These are phyloP conservation scores for Cyprinodon variegatus DNA, from an alignment of 2,113 vertebrate species.

Conservation along the genomic window DNA sequence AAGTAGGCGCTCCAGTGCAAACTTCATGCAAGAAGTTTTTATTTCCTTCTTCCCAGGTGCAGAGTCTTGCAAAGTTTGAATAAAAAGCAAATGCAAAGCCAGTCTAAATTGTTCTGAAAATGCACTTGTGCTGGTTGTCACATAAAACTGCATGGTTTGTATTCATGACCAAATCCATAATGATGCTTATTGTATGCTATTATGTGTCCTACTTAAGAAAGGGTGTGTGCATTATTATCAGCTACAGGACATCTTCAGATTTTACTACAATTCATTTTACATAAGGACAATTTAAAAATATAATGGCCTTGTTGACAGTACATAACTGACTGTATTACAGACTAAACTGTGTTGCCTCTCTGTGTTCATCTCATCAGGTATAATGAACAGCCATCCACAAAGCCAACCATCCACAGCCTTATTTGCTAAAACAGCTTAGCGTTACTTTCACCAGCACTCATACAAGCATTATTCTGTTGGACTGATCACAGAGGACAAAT, in stretches of 20 bases:
- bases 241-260: constrained; percentile 6
- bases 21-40: background rate
- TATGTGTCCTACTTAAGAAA: background rate
- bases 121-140: background rate
- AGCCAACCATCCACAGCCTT: constrained; percentile 4
- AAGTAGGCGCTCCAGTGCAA: background rate
- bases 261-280: background rate
- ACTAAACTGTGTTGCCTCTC: constrained; percentile 17
- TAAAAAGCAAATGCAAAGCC: background rate
- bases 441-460: constrained; percentile 26
- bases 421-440: constrained; percentile 24
- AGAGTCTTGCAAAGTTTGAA: background rate
- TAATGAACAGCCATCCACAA: constrained; percentile 23
- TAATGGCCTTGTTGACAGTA: constrained; percentile 8
- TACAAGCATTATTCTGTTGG: constrained; percentile 30
- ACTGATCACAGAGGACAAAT: constrained; percentile 39
- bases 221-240: background rate
- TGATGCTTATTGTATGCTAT: background rate
- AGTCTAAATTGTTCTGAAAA: background rate
- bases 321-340: constrained; percentile 15
- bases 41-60: background rate
- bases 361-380: constrained; percentile 37
- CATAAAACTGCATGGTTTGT: background rate
- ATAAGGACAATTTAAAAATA: background rate
- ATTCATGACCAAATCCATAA: background rate